Base-by-base conservation (phyloP, 2,888 invertebrate species). In the Pollenia griseotomentosa region DNA sequence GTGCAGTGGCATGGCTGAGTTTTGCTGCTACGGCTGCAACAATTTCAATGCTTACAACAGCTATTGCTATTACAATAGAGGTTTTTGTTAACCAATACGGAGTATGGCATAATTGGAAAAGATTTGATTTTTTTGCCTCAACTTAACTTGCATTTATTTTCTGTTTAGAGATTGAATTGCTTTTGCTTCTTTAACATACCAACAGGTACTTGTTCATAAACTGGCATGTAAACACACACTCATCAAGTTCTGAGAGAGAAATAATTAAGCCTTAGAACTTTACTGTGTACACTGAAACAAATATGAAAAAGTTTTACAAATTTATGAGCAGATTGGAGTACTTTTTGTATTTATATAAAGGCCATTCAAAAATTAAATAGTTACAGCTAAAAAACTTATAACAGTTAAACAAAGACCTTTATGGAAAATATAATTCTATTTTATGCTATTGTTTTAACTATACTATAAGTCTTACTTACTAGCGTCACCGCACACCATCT, bases 1-100 rank as follows among this genome's bases (percentile, higher is more conserved):
- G 91, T 90, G 91, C 90, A 89, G 88, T 89, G 89, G 85, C 88
- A 87, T 88, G 90, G 81, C 88, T 87, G 88, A 57, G 73, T 74
- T 82, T 78, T 86, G 57, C 57, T 80, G 77, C 51, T 91, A 90
- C 75, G 65, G 44, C 74, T 46, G 63, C 57, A 70, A 79, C 74
- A 86, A 77, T 79, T 86, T 82, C 86, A 81, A 83, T 66, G 80
- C 80, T 46, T 83, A 16, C 40, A 75, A 68, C 74, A 77, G 80
- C 80, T 86, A 51, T 81, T 84, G 77, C 81, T 79, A 80, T 83
- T 86, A 80, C 86, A 83, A 83, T 83, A 83, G 1, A 65, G 86
- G 86, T 80, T 85, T 53, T 70, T 74, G 63, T 74, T 65, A 71
- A 73, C 77, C 75, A 65, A 55, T 81, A 77, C 78, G 68, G 74